These are phyloP conservation scores for Eupithecia insigniata DNA, from an alignment of 2,888 invertebrate genomes.

Conservation along the genomic window DNA sequence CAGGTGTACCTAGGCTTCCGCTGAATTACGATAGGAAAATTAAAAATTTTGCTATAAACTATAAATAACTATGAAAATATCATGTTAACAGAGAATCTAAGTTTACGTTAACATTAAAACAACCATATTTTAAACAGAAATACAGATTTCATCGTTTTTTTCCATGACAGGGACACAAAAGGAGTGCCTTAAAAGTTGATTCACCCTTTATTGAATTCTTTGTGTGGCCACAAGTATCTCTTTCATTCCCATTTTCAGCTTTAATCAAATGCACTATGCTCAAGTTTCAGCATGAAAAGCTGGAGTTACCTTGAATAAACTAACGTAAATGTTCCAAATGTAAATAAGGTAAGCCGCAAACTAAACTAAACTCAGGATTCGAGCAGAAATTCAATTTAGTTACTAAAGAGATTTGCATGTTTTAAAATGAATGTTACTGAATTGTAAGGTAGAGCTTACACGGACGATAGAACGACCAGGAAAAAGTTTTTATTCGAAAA, in stretches of 20 bases:
- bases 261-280: not conserved
- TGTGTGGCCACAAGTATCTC: not conserved
- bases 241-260: not conserved
- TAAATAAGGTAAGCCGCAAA: slow-evolving; percentile 8
- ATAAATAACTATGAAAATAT: no score
- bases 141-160: no score
- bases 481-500: not conserved
- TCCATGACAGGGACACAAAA: no score
- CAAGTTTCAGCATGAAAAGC: not conserved
- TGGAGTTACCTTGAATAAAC: not conserved
- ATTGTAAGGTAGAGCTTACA: not conserved
- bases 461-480: not conserved
- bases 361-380: slow-evolving; percentile 7
- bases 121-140: no score
- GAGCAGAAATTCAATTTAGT: slow-evolving; percentile 7
- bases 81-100: no score
- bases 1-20: no score
- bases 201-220: no score
- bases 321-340: not conserved
- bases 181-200: no score
- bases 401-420: slow-evolving; percentile 17
- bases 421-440: not conserved
- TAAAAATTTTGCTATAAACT: no score
- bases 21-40: no score
- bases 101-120: no score